A percentile compares a stretch with the other conserved stretches of the same genome.
Conservation (phyloP, 1,140 invertebrate species). For the Drosophila ohnishii region DNA sequence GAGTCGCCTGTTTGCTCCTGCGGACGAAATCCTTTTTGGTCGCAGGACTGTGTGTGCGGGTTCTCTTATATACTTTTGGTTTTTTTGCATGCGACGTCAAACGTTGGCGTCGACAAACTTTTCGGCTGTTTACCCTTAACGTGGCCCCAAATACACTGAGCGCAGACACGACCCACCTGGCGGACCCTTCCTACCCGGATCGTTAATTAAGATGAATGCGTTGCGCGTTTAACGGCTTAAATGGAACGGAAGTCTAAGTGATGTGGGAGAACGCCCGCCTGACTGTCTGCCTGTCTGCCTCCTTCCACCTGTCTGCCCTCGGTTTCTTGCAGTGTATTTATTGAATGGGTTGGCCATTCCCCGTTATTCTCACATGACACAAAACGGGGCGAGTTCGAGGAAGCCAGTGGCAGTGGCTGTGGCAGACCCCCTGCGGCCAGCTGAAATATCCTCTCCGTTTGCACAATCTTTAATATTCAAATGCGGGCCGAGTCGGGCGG, state of each 20-base stretch:
- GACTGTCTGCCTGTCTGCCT: constrained; percentile 17
- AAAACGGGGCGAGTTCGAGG: constrained; percentile 30
- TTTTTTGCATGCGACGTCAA: constrained; percentile 61
- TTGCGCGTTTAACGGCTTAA: constrained; percentile 73
- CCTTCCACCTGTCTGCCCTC: background rate
- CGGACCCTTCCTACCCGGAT: background rate
- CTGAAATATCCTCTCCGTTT: constrained; percentile 34
- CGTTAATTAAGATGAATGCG: constrained; percentile 79
- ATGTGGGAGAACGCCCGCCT: constrained; percentile 22
- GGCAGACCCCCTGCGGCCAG: constrained; percentile 41
- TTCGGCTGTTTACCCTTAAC: constrained; percentile 52
- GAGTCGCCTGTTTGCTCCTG: constrained; percentile 23
- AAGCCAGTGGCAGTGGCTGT: constrained; percentile 2
- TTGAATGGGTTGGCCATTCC: constrained; percentile 36
- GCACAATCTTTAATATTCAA: constrained; percentile 77
- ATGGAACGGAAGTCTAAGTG: constrained; percentile 66
- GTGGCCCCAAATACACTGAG: constrained; percentile 18
- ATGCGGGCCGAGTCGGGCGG: constrained; percentile 41
- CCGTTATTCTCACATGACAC: constrained; percentile 23
- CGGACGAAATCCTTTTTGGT: constrained; percentile 57
- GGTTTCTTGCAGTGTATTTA: constrained; percentile 55
- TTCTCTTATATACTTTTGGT: background rate
- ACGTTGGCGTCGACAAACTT: constrained; percentile 60
- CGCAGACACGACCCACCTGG: constrained; percentile 6
- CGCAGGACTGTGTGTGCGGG: background rate